phyloP scores from a whole-genome alignment of 2,797 vertebrate genomes.

The Ateles fusciceps region DNA sequence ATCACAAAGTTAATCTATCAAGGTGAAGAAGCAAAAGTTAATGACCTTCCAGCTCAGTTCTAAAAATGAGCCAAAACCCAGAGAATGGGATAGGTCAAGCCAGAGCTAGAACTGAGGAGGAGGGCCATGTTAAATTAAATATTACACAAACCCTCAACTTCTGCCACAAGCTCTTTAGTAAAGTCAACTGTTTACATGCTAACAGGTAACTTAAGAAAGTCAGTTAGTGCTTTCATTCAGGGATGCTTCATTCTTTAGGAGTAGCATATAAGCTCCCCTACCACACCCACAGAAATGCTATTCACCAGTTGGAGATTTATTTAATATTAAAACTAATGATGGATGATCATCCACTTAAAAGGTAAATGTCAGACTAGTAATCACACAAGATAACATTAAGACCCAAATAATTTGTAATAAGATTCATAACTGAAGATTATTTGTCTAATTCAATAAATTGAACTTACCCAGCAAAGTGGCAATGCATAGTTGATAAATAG shows the following conservation, averaged over 20 bases:
- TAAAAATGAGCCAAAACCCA: conserved; percentile 25
- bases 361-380: conserved; percentile 28
- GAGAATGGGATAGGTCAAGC: background rate
- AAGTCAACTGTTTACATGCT: background rate
- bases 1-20: conserved; percentile 55
- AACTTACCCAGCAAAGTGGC: background rate
- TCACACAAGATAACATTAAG: conserved; percentile 18
- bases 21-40: conserved; percentile 61
- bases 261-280: background rate
- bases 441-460: conserved; percentile 16
- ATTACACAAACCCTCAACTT: background rate
- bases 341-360: conserved; percentile 26
- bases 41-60: conserved; percentile 6
- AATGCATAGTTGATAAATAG: background rate
- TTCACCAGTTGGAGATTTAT: background rate
- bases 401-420: conserved; percentile 35
- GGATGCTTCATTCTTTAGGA: conserved; percentile 32
- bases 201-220: background rate
- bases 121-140: background rate
- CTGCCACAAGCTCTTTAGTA: background rate
- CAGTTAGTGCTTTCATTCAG: conserved; percentile 25
- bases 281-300: background rate
- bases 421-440: conserved; percentile 18
- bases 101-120: background rate
- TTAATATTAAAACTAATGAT: conserved; percentile 25